Evolutionary conservation across 2,113 vertebrate species (phyloP).

Genomic region (Paralichthys olivaceus): DNA sequence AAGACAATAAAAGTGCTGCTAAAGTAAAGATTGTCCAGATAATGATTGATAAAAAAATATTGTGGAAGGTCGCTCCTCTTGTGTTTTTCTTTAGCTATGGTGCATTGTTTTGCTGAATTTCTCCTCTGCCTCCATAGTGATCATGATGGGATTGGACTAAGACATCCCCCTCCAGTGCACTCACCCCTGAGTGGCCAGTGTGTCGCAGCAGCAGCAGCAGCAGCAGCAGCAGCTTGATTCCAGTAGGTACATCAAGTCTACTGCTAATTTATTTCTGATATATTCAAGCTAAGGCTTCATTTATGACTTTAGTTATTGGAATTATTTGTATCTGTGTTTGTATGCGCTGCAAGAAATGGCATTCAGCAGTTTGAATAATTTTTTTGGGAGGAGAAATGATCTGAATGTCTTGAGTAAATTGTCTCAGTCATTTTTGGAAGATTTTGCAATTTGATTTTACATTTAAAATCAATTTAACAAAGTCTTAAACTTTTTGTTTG

Average conservation of each 20-base stretch:
- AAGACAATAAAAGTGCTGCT: not conserved
- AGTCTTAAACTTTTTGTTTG: no score
- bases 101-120: not conserved
- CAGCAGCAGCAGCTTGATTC: conserved; percentile 13
- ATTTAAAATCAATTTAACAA: not conserved
- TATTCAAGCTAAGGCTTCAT: not conserved
- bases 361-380: not conserved
- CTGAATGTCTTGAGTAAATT: not conserved
- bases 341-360: not conserved
- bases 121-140: conserved; percentile 11
- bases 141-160: conserved; percentile 25
- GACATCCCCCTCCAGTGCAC: conserved; percentile 10
- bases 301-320: not conserved
- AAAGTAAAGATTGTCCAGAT: not conserved
- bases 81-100: not conserved
- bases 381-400: not conserved
- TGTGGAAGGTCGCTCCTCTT: not conserved
- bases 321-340: not conserved
- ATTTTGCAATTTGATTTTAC: not conserved
- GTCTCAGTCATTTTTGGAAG: not conserved
- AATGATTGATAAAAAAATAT: conserved; percentile 29
- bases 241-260: conserved; percentile 17
- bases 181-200: conserved; percentile 13
- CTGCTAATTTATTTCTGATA: not conserved
- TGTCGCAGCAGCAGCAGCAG: conserved; percentile 2